These are phyloP conservation scores for Pionites leucogaster DNA, from an alignment of 2,113 vertebrate genomes.

Conservation along the genomic window DNA sequence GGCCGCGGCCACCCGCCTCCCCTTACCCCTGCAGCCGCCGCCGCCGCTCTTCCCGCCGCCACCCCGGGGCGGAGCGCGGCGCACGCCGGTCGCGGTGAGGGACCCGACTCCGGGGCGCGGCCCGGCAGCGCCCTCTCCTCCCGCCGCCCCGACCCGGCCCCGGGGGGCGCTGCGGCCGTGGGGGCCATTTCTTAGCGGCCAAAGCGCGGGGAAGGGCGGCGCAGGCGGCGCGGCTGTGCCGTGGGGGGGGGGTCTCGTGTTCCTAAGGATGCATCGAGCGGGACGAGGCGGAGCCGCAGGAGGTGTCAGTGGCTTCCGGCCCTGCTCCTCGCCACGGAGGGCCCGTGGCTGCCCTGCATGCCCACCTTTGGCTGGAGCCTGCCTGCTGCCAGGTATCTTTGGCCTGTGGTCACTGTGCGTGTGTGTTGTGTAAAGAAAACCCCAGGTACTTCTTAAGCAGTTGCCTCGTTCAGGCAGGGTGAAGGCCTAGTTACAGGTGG, in stretches of 20 bases:
- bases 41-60: not conserved
- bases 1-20: not conserved
- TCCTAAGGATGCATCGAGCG: accelerated
- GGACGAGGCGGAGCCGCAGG: not conserved
- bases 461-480: not conserved
- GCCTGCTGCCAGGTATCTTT: not conserved
- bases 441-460: not conserved
- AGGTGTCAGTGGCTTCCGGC: accelerated
- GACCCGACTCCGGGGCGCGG: not conserved
- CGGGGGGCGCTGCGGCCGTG: accelerated
- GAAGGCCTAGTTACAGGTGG: not conserved
- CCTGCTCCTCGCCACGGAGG: accelerated
- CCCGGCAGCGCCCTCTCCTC: too few relatives aligned
- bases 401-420: not conserved
- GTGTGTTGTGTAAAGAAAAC: not conserved
- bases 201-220: accelerated
- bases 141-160: accelerated
- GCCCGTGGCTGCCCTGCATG: not conserved
- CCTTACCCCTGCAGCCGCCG: not conserved
- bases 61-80: constrained; percentile 1
- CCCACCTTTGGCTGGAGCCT: not conserved
- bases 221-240: accelerated
- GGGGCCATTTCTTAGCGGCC: not conserved
- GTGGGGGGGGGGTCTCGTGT: accelerated
- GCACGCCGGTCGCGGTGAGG: not conserved